These are phyloP conservation scores for Phoeniculus purpureus DNA, from an alignment of 2,797 vertebrate species.

Conservation along the genomic window DNA sequence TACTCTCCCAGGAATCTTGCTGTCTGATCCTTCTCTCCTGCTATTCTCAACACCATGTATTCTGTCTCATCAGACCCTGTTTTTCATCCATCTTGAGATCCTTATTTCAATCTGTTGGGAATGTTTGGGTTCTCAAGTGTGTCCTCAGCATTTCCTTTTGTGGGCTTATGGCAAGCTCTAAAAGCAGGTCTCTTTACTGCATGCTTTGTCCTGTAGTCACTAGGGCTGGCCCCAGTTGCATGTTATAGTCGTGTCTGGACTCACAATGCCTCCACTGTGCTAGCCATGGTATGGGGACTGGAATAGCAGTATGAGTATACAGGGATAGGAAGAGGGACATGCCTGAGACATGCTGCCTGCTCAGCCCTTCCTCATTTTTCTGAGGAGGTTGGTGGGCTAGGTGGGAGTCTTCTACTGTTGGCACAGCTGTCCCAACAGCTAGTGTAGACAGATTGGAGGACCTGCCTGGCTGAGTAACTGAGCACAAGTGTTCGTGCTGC, in stretches of 20 bases:
- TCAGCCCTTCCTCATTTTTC: not conserved
- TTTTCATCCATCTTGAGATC: not conserved
- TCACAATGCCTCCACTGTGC: not conserved
- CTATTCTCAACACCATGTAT: not conserved
- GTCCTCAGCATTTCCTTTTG: not conserved
- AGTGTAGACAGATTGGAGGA: rapidly evolving
- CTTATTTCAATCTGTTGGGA: not conserved
- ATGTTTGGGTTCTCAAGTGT: not conserved
- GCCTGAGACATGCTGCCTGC: not conserved
- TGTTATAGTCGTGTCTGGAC: not conserved
- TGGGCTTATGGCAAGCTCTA: not conserved
- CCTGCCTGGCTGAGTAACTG: not conserved
- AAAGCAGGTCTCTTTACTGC: not conserved
- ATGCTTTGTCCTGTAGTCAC: not conserved
- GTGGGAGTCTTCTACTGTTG: not conserved
- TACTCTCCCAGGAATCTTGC: not conserved
- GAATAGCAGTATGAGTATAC: not conserved
- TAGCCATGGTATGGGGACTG: not conserved
- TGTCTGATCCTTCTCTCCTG: not conserved
- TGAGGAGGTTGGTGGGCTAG: not conserved
- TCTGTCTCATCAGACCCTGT: not conserved
- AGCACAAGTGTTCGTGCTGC: not conserved
- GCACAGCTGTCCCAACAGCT: not conserved
- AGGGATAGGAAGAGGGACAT: not conserved
- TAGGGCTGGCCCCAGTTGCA: not conserved